A percentile compares a stretch with the other conserved stretches of the same genome.
Evolutionary conservation across 2,888 invertebrate species (phyloP).

Genomic region (Rutpela maculata): DNA sequence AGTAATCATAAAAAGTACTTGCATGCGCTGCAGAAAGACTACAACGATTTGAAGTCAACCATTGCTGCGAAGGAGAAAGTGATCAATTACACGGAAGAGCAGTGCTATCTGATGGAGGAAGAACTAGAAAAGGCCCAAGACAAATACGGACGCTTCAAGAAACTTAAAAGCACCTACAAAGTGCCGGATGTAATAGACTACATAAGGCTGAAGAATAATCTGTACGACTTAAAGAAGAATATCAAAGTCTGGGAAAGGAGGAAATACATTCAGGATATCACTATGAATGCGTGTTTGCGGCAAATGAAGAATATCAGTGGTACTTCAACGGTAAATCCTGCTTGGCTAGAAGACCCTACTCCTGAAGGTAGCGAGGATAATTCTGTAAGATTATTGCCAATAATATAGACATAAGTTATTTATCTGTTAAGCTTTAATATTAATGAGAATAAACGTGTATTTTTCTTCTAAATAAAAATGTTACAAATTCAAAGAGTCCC

Average conservation of each 20-base stretch:
- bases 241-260: conserved; percentile 64
- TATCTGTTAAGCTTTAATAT: too few relatives aligned
- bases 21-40: conserved; percentile 74
- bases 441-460: too few relatives aligned
- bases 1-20: conserved; percentile 78
- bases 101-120: conserved; percentile 69
- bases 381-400: neutral
- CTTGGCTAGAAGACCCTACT: conserved; percentile 55
- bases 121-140: conserved; percentile 73
- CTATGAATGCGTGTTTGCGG: conserved; percentile 64
- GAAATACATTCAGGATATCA: conserved; percentile 65
- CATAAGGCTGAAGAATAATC: conserved; percentile 75
- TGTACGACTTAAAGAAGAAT: conserved; percentile 58
- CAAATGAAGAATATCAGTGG: conserved; percentile 66
- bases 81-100: conserved; percentile 73
- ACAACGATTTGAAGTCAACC: conserved; percentile 72
- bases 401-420: too few relatives aligned
- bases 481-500: too few relatives aligned
- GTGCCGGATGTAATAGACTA: conserved; percentile 79
- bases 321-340: conserved; percentile 48
- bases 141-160: conserved; percentile 65
- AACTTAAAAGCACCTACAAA: conserved; percentile 69
- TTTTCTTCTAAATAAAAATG: too few relatives aligned
- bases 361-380: neutral
- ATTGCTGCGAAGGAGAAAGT: conserved; percentile 73